phyloP scores from a whole-genome alignment of 64 coral and sea anemone genomes.

The Dendrophyllia cribrosa region DNA sequence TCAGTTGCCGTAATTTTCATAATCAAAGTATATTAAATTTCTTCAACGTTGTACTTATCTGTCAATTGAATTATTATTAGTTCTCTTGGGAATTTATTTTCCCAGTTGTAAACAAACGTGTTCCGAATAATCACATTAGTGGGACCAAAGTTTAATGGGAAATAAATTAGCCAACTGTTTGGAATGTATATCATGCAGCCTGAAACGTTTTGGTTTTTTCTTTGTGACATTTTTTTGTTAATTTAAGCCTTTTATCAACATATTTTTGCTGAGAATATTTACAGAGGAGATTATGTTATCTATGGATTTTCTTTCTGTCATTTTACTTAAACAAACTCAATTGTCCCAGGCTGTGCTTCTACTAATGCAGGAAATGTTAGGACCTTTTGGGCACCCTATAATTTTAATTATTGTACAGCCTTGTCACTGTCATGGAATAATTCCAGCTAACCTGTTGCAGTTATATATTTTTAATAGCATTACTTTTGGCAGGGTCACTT shows the following conservation, averaged over 20 bases:
- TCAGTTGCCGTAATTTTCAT: background rate
- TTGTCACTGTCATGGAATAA: background rate
- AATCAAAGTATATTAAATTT: background rate
- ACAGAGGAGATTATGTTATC: background rate
- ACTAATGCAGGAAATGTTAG: too few relatives aligned
- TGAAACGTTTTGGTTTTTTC: background rate
- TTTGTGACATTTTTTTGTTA: background rate
- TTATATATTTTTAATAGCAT: constrained; percentile 20
- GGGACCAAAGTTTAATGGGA: background rate
- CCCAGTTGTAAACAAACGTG: background rate
- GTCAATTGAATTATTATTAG: background rate
- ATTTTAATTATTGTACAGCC: too few relatives aligned
- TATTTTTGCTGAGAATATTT: constrained; percentile 17
- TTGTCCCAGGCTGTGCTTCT: background rate
- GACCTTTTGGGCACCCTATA: too few relatives aligned
- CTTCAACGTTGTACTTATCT: background rate
- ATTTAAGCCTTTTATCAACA: background rate
- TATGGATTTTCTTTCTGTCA: background rate
- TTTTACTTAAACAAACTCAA: constrained; percentile 1
- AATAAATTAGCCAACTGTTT: background rate
- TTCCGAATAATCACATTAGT: background rate
- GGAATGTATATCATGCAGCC: background rate
- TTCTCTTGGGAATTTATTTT: background rate
- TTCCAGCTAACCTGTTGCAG: background rate
- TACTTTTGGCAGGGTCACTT: background rate